Conservation (phyloP, 1,140 invertebrate species). For the Aphelinus atriplicis region DNA sequence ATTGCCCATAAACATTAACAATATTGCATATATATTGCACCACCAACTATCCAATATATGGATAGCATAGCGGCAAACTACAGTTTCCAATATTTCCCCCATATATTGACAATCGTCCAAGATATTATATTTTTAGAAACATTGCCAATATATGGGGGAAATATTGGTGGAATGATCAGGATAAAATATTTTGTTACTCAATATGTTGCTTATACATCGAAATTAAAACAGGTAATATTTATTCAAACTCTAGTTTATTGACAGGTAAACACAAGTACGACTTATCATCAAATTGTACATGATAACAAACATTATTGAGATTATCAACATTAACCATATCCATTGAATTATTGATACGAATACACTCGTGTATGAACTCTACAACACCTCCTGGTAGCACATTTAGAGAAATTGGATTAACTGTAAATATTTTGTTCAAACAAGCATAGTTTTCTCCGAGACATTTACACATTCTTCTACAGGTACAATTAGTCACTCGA, state of each 20-base stretch:
- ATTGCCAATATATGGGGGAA: too few species aligned
- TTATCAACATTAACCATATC: neutral
- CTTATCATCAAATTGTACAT: neutral
- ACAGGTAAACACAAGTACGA: neutral
- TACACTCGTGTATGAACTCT: neutral
- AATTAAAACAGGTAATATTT: too few species aligned
- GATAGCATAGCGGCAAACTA: too few species aligned
- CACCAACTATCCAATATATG: too few species aligned
- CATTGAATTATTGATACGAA: neutral
- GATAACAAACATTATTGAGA: neutral
- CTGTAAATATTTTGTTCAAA: neutral
- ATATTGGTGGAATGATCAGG: neutral
- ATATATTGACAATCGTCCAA: too few species aligned
- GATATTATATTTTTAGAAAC: too few species aligned
- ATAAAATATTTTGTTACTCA: too few species aligned
- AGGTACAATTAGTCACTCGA: neutral
- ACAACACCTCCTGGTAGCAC: neutral
- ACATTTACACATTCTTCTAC: constrained; percentile 9
- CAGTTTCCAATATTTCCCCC: too few species aligned
- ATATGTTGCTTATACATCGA: too few species aligned
- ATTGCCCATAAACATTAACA: too few species aligned
- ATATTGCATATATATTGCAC: too few species aligned
- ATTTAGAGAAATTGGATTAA: constrained; percentile 1
- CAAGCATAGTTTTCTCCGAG: constrained; percentile 1
- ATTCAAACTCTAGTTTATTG: neutral